Evolutionary conservation across 1,140 invertebrate genomes (phyloP).

Genomic region (Mesaphorura yosii): DNA sequence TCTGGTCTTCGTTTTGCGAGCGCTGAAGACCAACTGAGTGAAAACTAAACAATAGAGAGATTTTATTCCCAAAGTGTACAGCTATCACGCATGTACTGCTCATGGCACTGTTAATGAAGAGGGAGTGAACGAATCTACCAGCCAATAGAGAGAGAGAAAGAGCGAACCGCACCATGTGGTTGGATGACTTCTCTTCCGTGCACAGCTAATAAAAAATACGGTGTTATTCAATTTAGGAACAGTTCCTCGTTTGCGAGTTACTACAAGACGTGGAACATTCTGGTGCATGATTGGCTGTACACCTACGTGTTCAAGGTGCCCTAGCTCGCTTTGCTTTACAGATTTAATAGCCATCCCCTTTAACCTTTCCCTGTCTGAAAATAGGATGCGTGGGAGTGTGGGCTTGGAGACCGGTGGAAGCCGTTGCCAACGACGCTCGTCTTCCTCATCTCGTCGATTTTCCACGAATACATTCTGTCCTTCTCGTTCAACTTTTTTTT

Average conservation of each 20-base stretch:
- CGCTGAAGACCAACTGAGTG: no score
- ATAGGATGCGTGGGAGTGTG: constrained; percentile 30
- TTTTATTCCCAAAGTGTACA: no score
- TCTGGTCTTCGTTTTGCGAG: no score
- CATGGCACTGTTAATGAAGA: neutral
- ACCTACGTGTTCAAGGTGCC: constrained; percentile 77
- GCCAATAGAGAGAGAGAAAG: no score
- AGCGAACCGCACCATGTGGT: no score
- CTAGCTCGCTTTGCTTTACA: no score
- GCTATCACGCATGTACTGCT: no score
- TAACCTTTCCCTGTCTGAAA: constrained; percentile 42
- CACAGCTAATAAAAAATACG: no score
- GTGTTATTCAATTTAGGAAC: no score
- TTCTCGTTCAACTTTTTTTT: constrained; percentile 72
- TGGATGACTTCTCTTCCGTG: neutral
- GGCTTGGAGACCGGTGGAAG: constrained; percentile 16
- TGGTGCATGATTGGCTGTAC: constrained; percentile 90
- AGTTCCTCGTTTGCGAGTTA: constrained; percentile 63
- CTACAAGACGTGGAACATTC: constrained; percentile 85
- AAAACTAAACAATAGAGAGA: no score
- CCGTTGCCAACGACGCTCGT: constrained; percentile 41
- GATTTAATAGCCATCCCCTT: no score
- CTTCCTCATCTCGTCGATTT: constrained; percentile 51
- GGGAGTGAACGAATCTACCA: no score
- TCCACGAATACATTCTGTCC: constrained; percentile 75